Percentiles rank a stretch among this genome's conserved stretches.
These are phyloP conservation scores for Crotalus helleri DNA, from an alignment of 2,113 vertebrate species.

Conservation along the genomic window DNA sequence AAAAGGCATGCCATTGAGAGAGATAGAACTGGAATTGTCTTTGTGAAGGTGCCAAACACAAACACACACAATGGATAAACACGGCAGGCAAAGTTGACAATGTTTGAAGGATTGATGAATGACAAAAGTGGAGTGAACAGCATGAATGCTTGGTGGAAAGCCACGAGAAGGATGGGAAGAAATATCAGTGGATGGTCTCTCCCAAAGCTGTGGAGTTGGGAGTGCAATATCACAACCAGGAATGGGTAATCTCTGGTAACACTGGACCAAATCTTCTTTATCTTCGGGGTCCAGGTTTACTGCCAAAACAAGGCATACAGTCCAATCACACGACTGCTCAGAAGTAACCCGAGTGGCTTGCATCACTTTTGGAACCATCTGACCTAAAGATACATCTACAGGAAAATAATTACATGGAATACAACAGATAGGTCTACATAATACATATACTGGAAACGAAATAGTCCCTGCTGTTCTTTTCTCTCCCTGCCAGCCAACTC, in stretches of 20 bases:
- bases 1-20: slow-evolving; percentile 60
- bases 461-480: neutral
- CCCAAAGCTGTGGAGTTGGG: neutral
- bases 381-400: neutral
- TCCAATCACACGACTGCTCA: neutral
- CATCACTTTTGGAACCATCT: neutral
- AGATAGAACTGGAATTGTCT: slow-evolving; percentile 48
- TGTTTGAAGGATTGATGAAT: slow-evolving; percentile 36
- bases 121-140: slow-evolving; percentile 46
- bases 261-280: neutral
- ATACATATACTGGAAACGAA: neutral
- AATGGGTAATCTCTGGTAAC: slow-evolving; percentile 15
- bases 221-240: neutral
- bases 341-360: neutral
- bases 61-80: slow-evolving; percentile 48
- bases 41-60: slow-evolving; percentile 3
- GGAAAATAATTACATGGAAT: neutral
- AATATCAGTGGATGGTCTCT: slow-evolving; percentile 12
- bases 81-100: slow-evolving; percentile 47
- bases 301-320: neutral
- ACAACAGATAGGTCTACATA: neutral
- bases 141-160: slow-evolving; percentile 17
- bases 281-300: neutral
- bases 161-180: neutral
- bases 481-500: neutral